Conservation (phyloP, 2,113 vertebrate genomes). For the Nesospiza acunhae region DNA sequence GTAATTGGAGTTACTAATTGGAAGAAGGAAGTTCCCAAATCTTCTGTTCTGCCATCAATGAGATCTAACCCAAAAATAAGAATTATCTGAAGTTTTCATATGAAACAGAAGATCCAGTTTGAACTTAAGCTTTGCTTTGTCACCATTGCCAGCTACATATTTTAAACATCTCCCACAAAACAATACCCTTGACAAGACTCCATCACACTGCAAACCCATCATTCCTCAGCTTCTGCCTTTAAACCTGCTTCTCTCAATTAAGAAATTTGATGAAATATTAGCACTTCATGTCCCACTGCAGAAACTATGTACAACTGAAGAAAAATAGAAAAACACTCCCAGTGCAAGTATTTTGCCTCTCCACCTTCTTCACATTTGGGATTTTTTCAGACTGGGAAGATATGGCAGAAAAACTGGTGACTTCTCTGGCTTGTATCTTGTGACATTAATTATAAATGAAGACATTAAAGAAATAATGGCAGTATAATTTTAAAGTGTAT, state of each 20-base stretch:
- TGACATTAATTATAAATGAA: not conserved
- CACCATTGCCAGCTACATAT: rapidly evolving
- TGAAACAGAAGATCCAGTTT: not conserved
- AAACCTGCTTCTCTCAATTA: not conserved
- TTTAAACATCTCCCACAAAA: not conserved
- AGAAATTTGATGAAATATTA: not conserved
- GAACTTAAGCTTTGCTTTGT: not conserved
- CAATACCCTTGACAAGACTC: not conserved
- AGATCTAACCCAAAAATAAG: not conserved
- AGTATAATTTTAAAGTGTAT: not conserved
- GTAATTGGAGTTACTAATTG: not conserved
- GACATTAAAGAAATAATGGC: not conserved
- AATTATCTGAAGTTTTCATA: not conserved
- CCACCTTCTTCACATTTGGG: not conserved
- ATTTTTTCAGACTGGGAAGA: not conserved
- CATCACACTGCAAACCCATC: not conserved
- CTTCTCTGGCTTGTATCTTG: not conserved
- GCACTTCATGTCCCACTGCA: rapidly evolving
- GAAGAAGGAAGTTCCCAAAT: not conserved
- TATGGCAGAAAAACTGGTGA: not conserved
- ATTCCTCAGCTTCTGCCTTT: not conserved
- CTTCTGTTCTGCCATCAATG: not conserved
- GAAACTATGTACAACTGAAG: not conserved
- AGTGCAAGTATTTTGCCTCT: not conserved
- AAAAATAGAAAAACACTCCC: not conserved